phyloP scores from a whole-genome alignment of 2,113 vertebrate genomes.

The Lepisosteus osseus region DNA sequence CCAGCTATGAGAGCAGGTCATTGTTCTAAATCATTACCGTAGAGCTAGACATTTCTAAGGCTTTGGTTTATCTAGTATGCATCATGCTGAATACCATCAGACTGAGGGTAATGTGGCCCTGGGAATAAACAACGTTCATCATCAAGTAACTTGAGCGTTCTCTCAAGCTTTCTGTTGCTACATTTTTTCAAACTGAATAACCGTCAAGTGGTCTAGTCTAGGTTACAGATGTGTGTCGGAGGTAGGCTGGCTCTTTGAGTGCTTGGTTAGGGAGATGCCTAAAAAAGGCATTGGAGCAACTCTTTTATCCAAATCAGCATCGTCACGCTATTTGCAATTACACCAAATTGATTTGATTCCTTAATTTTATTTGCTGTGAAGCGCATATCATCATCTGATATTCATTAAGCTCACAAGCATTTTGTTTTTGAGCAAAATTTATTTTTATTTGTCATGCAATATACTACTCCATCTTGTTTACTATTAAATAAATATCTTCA shows the following conservation, averaged over 20 bases:
- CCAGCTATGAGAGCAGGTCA: too few species aligned
- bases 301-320: neutral
- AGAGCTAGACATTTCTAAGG: too few species aligned
- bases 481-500: neutral
- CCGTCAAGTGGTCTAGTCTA: neutral
- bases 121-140: too few species aligned
- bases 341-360: constrained; percentile 7
- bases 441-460: neutral
- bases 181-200: neutral
- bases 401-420: neutral
- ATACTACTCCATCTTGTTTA: neutral
- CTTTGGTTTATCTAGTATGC: too few species aligned
- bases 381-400: constrained; percentile 18
- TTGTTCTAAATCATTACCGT: too few species aligned
- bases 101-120: too few species aligned
- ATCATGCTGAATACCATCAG: too few species aligned
- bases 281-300: neutral
- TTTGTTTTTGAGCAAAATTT: constrained; percentile 1
- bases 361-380: constrained; percentile 21
- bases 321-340: constrained; percentile 9
- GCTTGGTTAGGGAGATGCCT: neutral
- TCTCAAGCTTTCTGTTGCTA: neutral
- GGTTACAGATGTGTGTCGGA: constrained; percentile 5
- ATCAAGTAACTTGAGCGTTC: too few species aligned
- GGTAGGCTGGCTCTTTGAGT: neutral